Conservation (phyloP, 2,113 vertebrate genomes). For the Dolichallabes microphthalmus region DNA sequence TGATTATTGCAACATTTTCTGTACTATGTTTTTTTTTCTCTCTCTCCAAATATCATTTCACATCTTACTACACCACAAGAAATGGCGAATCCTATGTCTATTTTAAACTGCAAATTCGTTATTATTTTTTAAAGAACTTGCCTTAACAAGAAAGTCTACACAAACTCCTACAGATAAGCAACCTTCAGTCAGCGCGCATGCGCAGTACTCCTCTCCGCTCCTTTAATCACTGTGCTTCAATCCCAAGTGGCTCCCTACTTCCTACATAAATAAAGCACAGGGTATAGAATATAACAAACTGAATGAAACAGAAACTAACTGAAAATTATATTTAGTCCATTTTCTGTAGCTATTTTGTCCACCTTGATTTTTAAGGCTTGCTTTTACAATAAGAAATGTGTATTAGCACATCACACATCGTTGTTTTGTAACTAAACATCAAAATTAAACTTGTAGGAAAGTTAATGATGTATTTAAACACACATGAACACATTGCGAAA, state of each 20-base stretch:
- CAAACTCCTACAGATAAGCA: neutral
- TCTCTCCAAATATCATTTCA: neutral
- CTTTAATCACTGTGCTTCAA: neutral
- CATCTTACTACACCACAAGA: neutral
- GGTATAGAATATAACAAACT: neutral
- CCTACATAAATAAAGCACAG: neutral
- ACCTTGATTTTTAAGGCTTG: too few relatives aligned
- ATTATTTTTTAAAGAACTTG: neutral
- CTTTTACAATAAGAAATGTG: too few relatives aligned
- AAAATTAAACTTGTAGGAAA: too few relatives aligned
- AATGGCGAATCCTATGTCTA: neutral
- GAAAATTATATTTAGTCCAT: too few relatives aligned
- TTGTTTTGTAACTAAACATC: too few relatives aligned
- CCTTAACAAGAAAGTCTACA: neutral
- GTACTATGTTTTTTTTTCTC: neutral
- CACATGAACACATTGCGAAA: too few relatives aligned
- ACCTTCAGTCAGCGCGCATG: constrained; percentile 9
- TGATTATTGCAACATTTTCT: neutral
- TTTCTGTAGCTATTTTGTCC: too few relatives aligned
- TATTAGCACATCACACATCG: too few relatives aligned
- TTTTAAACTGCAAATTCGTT: too few relatives aligned
- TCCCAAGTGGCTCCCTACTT: neutral
- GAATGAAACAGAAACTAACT: too few relatives aligned
- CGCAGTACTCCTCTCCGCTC: constrained; percentile 10
- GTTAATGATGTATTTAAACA: too few relatives aligned